Evolutionary conservation across 1,140 invertebrate species (phyloP), one percentile per base, ranked within the genome.

Genomic region (Drosophila trapezifrons): DNA sequence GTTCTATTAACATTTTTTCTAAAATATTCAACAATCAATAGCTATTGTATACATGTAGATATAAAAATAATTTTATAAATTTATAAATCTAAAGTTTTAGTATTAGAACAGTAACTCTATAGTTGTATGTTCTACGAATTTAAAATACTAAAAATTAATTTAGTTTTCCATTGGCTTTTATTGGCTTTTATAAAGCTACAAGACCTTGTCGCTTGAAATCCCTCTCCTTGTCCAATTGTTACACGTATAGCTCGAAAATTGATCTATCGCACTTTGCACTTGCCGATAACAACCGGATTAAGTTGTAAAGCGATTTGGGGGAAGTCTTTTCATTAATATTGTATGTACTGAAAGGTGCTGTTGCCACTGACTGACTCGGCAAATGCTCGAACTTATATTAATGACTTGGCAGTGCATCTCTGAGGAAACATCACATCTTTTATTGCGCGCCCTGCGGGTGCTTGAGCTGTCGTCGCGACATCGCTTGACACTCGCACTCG

Each of bases 401-500:
- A 71, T 72, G 69, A 49, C 51, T 67, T 58, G 51, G 35, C 52
- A 35, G 52, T 35, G 66, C 69, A 72, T 58, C 69, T 71, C 35
- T 20, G 43, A 25, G n/a, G 45, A 22, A 52, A 18, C 10, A 47
- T 32, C 40, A 18, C 37, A 49, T 65, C 65, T 40, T 57, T 40
- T 49, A 57, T 71, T 47, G 51, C 18, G 46, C 43, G 20, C 27
- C 42, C 40, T 57, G 65, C n/a, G 65, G 60, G 65, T 69, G 65
- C 66, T 58, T 71, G 42, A 69, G 64, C 20, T 47, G 65, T 71
- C 66, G 65, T 49, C 51, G 67, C 51, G 65, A 71, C 67, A 47
- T 49, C 17, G 65, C 58, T 80, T 75, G 63, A 82, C 73, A 55
- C 67, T 80, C 29, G 71, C 72, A 49, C 78, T 76, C 25, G 62